These are phyloP conservation scores for Mycteria americana DNA, from an alignment of 2,797 vertebrate genomes.

Conservation along the genomic window DNA sequence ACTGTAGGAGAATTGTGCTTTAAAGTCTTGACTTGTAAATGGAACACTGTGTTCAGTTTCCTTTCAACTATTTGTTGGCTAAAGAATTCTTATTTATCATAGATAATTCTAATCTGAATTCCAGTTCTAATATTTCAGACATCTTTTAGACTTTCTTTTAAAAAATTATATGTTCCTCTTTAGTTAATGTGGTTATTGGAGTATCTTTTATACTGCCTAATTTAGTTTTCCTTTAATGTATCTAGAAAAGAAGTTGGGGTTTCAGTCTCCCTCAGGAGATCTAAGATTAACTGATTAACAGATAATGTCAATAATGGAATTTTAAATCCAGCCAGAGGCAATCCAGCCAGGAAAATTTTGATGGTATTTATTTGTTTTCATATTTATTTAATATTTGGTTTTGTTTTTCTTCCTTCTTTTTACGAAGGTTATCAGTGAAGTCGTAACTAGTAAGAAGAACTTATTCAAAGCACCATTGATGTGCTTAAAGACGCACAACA, in stretches of 20 bases:
- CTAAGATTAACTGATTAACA: constrained; percentile 53
- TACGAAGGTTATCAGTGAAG: constrained; percentile 28
- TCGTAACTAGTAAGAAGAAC: background rate
- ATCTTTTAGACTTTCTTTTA: background rate
- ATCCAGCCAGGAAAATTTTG: background rate
- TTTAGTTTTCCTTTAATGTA: constrained; percentile 7
- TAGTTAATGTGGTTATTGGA: background rate
- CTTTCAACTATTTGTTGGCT: background rate
- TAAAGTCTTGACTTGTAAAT: background rate
- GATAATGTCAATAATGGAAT: constrained; percentile 63
- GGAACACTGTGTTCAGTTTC: background rate
- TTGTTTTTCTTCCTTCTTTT: constrained; percentile 41
- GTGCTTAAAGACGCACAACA: background rate
- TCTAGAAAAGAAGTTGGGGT: constrained; percentile 14
- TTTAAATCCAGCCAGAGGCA: constrained; percentile 48
- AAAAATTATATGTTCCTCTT: background rate
- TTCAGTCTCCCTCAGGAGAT: constrained; percentile 25
- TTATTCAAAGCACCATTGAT: background rate
- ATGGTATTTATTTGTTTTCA: constrained; percentile 22
- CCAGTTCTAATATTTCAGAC: background rate
- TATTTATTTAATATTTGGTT: constrained; percentile 34
- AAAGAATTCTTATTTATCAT: background rate
- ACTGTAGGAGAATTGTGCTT: background rate
- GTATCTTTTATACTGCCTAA: background rate
- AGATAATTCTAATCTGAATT: constrained; percentile 30